Conservation (phyloP, 1,140 invertebrate genomes). For the Geopemphigus sp. region DNA sequence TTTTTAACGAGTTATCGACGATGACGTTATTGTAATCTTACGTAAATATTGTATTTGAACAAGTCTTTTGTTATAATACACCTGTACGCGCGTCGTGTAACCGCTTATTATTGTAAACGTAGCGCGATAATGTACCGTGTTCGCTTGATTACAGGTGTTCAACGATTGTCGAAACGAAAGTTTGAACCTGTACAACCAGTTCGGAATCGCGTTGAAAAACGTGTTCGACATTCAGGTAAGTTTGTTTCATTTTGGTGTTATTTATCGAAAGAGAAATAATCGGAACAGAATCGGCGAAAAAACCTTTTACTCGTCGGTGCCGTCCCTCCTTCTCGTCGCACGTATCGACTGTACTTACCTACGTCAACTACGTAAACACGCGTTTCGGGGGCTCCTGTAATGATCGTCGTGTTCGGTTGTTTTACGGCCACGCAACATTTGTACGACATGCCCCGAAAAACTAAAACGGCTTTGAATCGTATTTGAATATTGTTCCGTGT, state of each 20-base stretch:
- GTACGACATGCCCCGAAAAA: neutral
- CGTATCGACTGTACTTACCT: too few relatives aligned
- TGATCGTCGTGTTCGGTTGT: neutral
- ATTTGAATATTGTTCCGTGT: slow-evolving; percentile 2
- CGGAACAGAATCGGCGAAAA: too few relatives aligned
- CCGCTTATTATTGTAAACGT: too few relatives aligned
- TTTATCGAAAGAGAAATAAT: too few relatives aligned
- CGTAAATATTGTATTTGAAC: neutral
- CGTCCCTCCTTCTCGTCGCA: too few relatives aligned
- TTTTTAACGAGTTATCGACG: too few relatives aligned
- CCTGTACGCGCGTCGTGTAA: too few relatives aligned
- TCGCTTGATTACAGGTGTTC: slow-evolving; percentile 67
- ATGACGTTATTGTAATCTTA: too few relatives aligned
- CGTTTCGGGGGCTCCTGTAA: too few relatives aligned
- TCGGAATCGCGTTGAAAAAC: slow-evolving; percentile 78
- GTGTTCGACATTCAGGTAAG: slow-evolving; percentile 92
- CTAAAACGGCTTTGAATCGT: neutral
- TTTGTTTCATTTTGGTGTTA: neutral
- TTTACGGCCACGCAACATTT: slow-evolving; percentile 4
- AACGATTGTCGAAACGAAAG: slow-evolving; percentile 93
- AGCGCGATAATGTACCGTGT: neutral
- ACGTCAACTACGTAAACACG: neutral
- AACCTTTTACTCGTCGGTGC: too few relatives aligned
- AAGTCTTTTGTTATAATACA: too few relatives aligned
- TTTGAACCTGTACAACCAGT: slow-evolving; percentile 83